A percentile compares a stretch with the other conserved stretches of the same genome.
Conservation (phyloP, 2,113 vertebrate species). For the Scophthalmus maximus region DNA sequence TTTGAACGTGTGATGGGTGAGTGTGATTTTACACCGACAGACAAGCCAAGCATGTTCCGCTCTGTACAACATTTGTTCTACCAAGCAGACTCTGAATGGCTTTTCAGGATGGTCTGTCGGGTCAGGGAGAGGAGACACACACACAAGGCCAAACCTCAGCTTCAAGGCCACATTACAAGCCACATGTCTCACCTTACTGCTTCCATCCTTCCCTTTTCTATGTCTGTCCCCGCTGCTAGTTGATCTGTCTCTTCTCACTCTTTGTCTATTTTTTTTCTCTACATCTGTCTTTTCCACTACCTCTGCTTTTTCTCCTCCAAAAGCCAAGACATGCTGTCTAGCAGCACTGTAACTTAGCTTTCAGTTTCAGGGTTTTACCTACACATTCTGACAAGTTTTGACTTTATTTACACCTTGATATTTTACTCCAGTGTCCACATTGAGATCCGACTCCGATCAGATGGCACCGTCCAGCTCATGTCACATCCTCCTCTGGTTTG, state of each 20-base stretch:
- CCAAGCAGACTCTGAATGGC: slow-evolving; percentile 58
- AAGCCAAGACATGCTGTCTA: not conserved
- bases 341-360: not conserved
- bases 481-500: too few species aligned
- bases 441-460: not conserved
- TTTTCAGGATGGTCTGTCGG: slow-evolving; percentile 73
- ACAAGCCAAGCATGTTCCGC: slow-evolving; percentile 76
- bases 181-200: slow-evolving; percentile 61
- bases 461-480: too few species aligned
- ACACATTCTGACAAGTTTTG: not conserved
- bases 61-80: slow-evolving; percentile 74
- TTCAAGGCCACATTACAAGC: slow-evolving; percentile 69
- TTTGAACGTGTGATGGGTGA: slow-evolving; percentile 65
- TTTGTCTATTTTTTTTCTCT: not conserved
- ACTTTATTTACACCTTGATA: not conserved
- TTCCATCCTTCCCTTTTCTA: slow-evolving; percentile 4
- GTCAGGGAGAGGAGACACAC: slow-evolving; percentile 67
- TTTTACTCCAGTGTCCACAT: not conserved
- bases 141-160: slow-evolving; percentile 64
- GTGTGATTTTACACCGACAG: slow-evolving; percentile 69
- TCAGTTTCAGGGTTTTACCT: not conserved
- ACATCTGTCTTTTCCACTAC: slow-evolving; percentile 46
- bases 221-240: slow-evolving; percentile 17
- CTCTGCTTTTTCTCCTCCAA: slow-evolving; percentile 8
- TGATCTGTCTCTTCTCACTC: slow-evolving; percentile 23